A percentile compares a stretch with the other conserved stretches of the same genome.
Conservation (phyloP, 2,888 invertebrate species). For the Euproctis similis region DNA sequence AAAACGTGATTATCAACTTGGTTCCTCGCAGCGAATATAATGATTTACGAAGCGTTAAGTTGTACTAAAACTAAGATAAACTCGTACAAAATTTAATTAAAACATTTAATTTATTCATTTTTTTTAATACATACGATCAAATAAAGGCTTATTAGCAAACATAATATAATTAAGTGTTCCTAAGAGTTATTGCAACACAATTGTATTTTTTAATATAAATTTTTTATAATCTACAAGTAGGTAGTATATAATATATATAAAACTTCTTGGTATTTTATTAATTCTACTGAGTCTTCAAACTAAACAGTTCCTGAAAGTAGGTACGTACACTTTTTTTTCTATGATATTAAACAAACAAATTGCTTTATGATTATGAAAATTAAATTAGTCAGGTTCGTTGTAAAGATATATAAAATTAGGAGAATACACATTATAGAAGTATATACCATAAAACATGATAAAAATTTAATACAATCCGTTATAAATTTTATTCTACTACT, state of each 20-base stretch:
- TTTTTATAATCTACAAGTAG: constrained; percentile 9
- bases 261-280: constrained; percentile 1
- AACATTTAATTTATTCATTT: constrained; percentile 15
- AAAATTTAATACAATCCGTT: no score
- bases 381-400: background rate
- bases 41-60: constrained; percentile 3
- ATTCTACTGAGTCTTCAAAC: background rate
- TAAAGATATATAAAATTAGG: no score
- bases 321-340: constrained; percentile 1
- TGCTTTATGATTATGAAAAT: constrained; percentile 1
- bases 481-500: no score
- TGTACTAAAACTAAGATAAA: constrained; percentile 6
- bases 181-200: constrained; percentile 19
- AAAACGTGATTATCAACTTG: background rate
- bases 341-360: constrained; percentile 1
- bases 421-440: no score
- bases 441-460: no score
- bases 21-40: constrained; percentile 3
- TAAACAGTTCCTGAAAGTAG: constrained; percentile 1
- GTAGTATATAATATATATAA: background rate
- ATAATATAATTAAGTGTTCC: constrained; percentile 23
- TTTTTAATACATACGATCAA: constrained; percentile 22
- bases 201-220: constrained; percentile 5
- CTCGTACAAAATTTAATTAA: constrained; percentile 10
- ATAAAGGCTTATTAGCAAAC: constrained; percentile 21